Evolutionary conservation across 2,113 vertebrate species (phyloP).

Genomic region (Xyliphius kryptos): DNA sequence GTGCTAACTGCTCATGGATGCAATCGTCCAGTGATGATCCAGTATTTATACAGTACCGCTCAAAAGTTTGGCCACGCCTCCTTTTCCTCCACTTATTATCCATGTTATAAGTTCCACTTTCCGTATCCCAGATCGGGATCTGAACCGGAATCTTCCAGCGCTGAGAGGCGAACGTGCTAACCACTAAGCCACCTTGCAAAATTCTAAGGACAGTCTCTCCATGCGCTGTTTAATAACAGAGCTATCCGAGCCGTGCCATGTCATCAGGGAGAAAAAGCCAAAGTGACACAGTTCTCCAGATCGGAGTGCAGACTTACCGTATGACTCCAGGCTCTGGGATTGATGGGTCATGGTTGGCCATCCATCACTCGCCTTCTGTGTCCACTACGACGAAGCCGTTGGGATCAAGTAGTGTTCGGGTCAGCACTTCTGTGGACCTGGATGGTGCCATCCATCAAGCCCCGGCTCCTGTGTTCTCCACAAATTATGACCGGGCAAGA

Average conservation of each 20-base stretch:
- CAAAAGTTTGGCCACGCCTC: no score
- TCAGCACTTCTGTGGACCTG: conserved; percentile 46
- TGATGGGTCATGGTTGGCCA: conserved; percentile 49
- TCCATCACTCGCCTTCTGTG: conserved; percentile 57
- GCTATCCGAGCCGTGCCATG: background rate
- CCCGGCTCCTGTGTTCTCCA: conserved; percentile 16
- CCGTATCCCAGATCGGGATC: no score
- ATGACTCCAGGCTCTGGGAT: conserved; percentile 39
- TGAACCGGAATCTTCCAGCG: no score
- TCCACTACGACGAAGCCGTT: conserved; percentile 48
- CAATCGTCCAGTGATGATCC: no score
- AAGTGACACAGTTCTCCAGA: conserved; percentile 21
- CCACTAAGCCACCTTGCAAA: background rate
- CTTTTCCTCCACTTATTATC: no score
- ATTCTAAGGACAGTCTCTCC: background rate
- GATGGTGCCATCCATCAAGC: conserved; percentile 46
- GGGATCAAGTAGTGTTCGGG: conserved; percentile 39
- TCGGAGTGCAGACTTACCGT: conserved; percentile 10
- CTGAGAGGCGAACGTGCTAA: no score
- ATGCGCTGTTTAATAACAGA: conserved; percentile 8
- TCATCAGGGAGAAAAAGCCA: conserved; percentile 1
- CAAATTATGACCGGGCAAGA: conserved; percentile 35
- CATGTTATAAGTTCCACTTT: no score
- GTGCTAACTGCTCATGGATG: no score
- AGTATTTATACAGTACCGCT: no score